Evolutionary conservation across 2,113 vertebrate genomes (phyloP).

Genomic region (Camelus dromedarius): DNA sequence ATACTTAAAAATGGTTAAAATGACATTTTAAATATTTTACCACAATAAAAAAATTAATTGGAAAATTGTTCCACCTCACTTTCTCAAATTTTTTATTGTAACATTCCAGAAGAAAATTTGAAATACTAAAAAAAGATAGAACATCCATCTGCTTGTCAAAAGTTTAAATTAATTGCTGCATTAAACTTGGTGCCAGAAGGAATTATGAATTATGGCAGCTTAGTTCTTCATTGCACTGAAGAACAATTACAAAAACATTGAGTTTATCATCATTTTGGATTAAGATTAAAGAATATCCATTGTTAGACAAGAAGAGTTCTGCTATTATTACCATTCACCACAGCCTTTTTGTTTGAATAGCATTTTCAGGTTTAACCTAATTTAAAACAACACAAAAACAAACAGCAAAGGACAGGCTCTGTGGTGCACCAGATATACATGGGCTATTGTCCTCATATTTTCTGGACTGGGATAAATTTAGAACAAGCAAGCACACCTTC

Average conservation of each 20-base stretch:
- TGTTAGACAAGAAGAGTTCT: conserved; percentile 34
- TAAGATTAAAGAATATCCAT: conserved; percentile 16
- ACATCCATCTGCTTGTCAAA: conserved; percentile 35
- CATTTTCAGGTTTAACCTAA: conserved; percentile 48
- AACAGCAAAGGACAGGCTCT: not conserved
- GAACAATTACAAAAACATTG: conserved; percentile 18
- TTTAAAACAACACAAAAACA: conserved; percentile 13
- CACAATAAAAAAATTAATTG: not conserved
- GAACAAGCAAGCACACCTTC: not conserved
- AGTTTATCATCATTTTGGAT: conserved; percentile 46
- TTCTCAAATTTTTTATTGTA: not conserved
- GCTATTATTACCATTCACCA: not conserved
- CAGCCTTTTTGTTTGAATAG: conserved; percentile 28
- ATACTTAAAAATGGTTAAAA: not conserved
- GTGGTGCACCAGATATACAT: not conserved
- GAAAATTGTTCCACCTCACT: not conserved
- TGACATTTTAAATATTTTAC: not conserved
- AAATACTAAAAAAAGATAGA: not conserved
- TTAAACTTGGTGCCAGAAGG: not conserved
- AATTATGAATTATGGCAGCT: conserved; percentile 41
- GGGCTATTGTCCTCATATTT: not conserved
- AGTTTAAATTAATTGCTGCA: conserved; percentile 18
- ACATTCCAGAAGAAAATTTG: conserved; percentile 20
- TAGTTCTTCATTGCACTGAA: conserved; percentile 14
- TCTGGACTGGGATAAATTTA: not conserved